Percentiles rank a stretch among this genome's conserved stretches.
Conservation (phyloP, 2,888 invertebrate genomes). For the Clunio marinus region DNA sequence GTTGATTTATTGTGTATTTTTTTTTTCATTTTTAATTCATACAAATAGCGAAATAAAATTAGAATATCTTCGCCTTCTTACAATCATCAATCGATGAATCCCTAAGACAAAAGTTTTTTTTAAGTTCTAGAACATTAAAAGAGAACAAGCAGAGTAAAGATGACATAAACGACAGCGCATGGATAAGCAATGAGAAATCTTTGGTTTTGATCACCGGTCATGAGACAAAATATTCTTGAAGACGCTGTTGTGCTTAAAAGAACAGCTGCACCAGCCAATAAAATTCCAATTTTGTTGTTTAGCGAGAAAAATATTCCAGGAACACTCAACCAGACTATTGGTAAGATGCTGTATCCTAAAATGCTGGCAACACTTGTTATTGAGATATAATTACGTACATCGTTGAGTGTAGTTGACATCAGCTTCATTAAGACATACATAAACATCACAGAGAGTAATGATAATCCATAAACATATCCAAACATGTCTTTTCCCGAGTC, state of each 20-base stretch:
- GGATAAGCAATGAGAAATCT: slow-evolving; percentile 87
- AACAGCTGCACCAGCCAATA: slow-evolving; percentile 64
- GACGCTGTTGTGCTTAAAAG: slow-evolving; percentile 90
- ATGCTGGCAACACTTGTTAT: slow-evolving; percentile 78
- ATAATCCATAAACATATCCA: slow-evolving; percentile 91
- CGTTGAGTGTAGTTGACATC: slow-evolving; percentile 60
- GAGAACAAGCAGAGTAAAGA: slow-evolving; percentile 86
- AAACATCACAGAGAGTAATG: slow-evolving; percentile 80
- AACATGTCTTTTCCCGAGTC: slow-evolving; percentile 78
- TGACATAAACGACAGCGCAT: slow-evolving; percentile 85
- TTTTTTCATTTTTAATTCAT: no score
- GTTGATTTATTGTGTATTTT: no score
- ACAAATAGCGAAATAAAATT: no score
- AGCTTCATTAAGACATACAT: slow-evolving; percentile 82
- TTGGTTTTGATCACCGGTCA: slow-evolving; percentile 82
- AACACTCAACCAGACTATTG: slow-evolving; percentile 82
- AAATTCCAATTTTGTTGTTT: slow-evolving; percentile 66
- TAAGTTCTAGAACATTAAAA: slow-evolving; percentile 66
- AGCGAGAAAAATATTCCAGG: slow-evolving; percentile 72
- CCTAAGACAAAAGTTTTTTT: no score
- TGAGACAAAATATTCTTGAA: slow-evolving; percentile 85
- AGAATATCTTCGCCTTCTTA: no score
- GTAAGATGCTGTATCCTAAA: slow-evolving; percentile 87
- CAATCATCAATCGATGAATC: no score
- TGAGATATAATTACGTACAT: slow-evolving; percentile 65